Conservation (phyloP, 1,140 invertebrate genomes). For the Drosophila lini region DNA sequence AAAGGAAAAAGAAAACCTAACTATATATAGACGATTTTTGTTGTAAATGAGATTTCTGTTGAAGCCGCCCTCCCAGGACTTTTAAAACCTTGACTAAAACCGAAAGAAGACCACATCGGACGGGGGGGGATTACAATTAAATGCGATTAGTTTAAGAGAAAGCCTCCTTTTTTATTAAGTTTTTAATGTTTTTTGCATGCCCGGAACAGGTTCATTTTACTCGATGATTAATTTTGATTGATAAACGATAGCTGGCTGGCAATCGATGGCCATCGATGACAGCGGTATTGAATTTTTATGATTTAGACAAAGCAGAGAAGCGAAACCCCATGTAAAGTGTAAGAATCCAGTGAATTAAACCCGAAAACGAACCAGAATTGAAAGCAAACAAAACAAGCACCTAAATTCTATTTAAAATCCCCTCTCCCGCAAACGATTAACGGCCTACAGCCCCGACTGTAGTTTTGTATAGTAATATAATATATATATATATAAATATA, state of each 20-base stretch:
- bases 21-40: slow-evolving; percentile 60
- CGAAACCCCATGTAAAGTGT: slow-evolving; percentile 31
- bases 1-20: slow-evolving; percentile 4
- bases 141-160: slow-evolving; percentile 23
- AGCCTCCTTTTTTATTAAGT: slow-evolving; percentile 17
- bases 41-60: slow-evolving; percentile 56
- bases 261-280: not conserved
- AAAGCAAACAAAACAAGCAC: slow-evolving; percentile 21
- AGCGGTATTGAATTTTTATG: slow-evolving; percentile 34
- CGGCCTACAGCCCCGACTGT: slow-evolving; percentile 62
- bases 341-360: slow-evolving; percentile 65
- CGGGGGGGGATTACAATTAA: slow-evolving; percentile 2
- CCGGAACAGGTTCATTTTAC: slow-evolving; percentile 31
- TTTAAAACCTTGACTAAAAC: slow-evolving; percentile 68
- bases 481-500: slow-evolving; percentile 34
- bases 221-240: slow-evolving; percentile 13
- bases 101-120: slow-evolving; percentile 24
- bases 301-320: slow-evolving; percentile 54
- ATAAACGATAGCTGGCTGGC: slow-evolving; percentile 20
- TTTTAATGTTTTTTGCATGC: slow-evolving; percentile 32
- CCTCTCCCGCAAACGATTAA: slow-evolving; percentile 6
- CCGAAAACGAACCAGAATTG: slow-evolving; percentile 26
- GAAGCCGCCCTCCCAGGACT: slow-evolving; percentile 15
- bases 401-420: slow-evolving; percentile 16
- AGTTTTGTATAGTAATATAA: slow-evolving; percentile 55